Evolutionary conservation across 2,113 vertebrate species (phyloP).

Genomic region (Eretmochelys imbricata): DNA sequence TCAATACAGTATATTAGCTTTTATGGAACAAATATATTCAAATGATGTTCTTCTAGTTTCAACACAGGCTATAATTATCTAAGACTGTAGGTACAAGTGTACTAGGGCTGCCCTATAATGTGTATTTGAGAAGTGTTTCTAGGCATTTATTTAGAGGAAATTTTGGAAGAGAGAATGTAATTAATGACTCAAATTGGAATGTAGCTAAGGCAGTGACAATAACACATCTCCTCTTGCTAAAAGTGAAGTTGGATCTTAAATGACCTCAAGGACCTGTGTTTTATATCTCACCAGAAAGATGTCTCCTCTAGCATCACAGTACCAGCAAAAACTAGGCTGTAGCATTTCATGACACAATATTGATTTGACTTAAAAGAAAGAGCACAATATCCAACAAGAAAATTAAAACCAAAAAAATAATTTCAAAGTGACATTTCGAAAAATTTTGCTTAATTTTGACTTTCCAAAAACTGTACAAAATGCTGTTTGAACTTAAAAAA

Average conservation of each 20-base stretch:
- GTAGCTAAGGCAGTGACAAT: background rate
- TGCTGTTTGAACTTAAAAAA: background rate
- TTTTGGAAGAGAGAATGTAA: background rate
- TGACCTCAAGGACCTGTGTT: background rate
- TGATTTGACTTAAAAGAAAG: background rate
- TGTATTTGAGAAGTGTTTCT: background rate
- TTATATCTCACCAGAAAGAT: background rate
- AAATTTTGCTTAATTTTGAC: constrained; percentile 29
- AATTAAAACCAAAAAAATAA: background rate
- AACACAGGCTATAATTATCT: background rate
- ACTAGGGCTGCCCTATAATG: no score
- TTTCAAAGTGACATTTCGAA: background rate
- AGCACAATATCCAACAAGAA: background rate
- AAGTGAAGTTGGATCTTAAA: background rate
- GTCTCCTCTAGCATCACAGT: background rate
- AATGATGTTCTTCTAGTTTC: background rate
- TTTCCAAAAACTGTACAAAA: background rate
- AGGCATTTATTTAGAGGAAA: background rate
- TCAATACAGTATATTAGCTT: background rate
- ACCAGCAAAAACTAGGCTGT: background rate
- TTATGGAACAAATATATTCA: background rate
- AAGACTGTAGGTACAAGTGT: background rate
- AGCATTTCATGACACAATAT: background rate
- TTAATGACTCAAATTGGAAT: background rate
- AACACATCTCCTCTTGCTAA: background rate